phyloP scores from a whole-genome alignment of 2,113 vertebrate species.

The Brachyistius frenatus region DNA sequence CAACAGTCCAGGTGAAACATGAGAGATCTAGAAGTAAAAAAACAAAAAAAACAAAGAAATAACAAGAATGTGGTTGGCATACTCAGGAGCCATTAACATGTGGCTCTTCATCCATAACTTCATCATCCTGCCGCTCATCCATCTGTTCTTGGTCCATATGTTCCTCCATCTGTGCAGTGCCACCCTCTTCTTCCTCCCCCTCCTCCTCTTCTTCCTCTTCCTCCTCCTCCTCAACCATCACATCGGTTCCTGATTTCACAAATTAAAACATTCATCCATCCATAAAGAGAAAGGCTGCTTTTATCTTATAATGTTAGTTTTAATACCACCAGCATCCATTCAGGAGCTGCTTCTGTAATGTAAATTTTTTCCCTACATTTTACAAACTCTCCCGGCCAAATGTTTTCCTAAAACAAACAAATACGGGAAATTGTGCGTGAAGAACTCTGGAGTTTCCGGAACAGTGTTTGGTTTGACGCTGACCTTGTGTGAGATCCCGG shows the following conservation, averaged over 20 bases:
- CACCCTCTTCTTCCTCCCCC: constrained; percentile 71
- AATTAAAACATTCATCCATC: neutral
- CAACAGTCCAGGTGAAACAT: neutral
- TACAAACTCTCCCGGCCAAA: too few species aligned
- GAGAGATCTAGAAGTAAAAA: constrained; percentile 1
- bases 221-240: constrained; percentile 75
- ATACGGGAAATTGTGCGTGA: too few species aligned
- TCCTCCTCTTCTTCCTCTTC: constrained; percentile 76
- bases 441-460: too few species aligned
- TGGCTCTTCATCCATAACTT: constrained; percentile 88
- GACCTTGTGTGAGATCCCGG: constrained; percentile 89
- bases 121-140: constrained; percentile 54
- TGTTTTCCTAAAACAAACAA: too few species aligned
- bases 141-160: constrained; percentile 54
- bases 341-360: too few species aligned
- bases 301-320: too few species aligned
- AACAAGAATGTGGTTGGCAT: neutral
- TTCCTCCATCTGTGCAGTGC: constrained; percentile 13
- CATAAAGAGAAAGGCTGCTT: too few species aligned
- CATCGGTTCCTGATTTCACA: constrained; percentile 47
- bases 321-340: too few species aligned
- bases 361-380: too few species aligned
- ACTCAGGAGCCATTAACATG: constrained; percentile 88
- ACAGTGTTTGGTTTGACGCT: neutral
- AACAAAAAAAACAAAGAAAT: neutral